Evolutionary conservation across 1,140 invertebrate species (phyloP).

Genomic region (Drosophila dunni): DNA sequence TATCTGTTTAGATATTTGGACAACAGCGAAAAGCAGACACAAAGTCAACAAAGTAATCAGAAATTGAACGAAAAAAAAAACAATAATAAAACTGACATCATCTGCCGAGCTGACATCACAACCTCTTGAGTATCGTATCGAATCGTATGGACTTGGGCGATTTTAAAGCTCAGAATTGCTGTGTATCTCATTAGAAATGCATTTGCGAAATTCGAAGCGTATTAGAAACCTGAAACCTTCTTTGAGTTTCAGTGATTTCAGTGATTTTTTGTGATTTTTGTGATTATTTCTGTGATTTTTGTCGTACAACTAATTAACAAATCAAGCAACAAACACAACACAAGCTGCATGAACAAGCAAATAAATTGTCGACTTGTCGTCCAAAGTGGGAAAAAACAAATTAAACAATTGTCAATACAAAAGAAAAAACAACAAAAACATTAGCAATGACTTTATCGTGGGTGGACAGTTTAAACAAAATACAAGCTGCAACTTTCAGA

Average conservation of each 20-base stretch:
- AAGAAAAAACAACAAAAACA: slow-evolving; percentile 5
- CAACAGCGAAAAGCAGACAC: slow-evolving; percentile 10
- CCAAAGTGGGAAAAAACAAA: slow-evolving; percentile 32
- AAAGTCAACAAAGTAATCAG: slow-evolving; percentile 23
- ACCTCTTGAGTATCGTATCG: slow-evolving; percentile 25
- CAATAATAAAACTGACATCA: slow-evolving; percentile 69
- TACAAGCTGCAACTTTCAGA: slow-evolving; percentile 17
- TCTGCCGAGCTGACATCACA: slow-evolving; percentile 51
- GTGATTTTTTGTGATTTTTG: slow-evolving; percentile 22
- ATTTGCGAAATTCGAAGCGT: slow-evolving; percentile 57
- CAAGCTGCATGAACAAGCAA: slow-evolving; percentile 24
- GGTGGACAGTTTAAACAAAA: slow-evolving; percentile 23
- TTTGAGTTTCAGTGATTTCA: slow-evolving; percentile 25
- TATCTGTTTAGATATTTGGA: slow-evolving; percentile 6
- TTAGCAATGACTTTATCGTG: slow-evolving; percentile 4
- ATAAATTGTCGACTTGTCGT: slow-evolving; percentile 55
- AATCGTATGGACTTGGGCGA: slow-evolving; percentile 7
- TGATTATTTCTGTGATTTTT: slow-evolving; percentile 36
- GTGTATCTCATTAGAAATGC: slow-evolving; percentile 71
- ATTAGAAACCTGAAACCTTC: slow-evolving; percentile 45
- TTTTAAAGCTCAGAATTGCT: slow-evolving; percentile 15
- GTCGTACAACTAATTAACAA: slow-evolving; percentile 60
- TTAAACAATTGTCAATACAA: slow-evolving; percentile 31
- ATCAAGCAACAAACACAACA: slow-evolving; percentile 50
- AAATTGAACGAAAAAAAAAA: slow-evolving; percentile 27